A percentile compares a stretch with the other conserved stretches of the same genome.
phyloP scores from a whole-genome alignment of 2,888 invertebrate genomes.

The Teleogryllus oceanicus region DNA sequence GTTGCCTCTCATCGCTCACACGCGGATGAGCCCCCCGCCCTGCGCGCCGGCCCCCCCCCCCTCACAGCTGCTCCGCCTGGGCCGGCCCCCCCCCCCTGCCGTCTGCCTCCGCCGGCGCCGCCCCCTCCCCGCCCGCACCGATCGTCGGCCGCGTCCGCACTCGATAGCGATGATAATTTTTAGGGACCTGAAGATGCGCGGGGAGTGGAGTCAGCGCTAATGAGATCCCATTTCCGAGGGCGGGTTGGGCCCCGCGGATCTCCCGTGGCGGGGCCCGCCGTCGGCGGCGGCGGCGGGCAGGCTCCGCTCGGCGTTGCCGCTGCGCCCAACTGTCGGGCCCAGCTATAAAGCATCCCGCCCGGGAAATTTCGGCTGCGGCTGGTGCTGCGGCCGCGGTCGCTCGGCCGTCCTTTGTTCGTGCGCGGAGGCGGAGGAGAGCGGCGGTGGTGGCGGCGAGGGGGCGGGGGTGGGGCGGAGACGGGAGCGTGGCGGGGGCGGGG shows the following conservation, averaged over 20 bases:
- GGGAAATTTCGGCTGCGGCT: background rate
- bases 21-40: too few species aligned
- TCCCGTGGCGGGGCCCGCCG: background rate
- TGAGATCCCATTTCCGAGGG: constrained; percentile 10
- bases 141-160: background rate
- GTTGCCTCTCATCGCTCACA: too few species aligned
- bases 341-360: background rate
- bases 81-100: too few species aligned
- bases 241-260: constrained; percentile 1
- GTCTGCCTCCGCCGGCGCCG: too few species aligned
- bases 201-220: background rate
- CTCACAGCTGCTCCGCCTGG: too few species aligned
- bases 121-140: background rate
- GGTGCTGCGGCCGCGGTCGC: background rate
- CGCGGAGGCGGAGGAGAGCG: background rate
- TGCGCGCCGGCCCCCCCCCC: too few species aligned
- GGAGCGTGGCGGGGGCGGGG: background rate
- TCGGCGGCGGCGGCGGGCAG: background rate
- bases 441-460: background rate
- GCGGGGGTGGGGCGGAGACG: background rate
- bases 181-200: background rate
- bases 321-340: background rate
- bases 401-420: background rate
- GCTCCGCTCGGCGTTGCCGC: background rate
- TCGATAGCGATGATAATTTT: constrained; percentile 18